Evolutionary conservation across 1,140 invertebrate species (phyloP).

Genomic region (Trichonephila inaurata): DNA sequence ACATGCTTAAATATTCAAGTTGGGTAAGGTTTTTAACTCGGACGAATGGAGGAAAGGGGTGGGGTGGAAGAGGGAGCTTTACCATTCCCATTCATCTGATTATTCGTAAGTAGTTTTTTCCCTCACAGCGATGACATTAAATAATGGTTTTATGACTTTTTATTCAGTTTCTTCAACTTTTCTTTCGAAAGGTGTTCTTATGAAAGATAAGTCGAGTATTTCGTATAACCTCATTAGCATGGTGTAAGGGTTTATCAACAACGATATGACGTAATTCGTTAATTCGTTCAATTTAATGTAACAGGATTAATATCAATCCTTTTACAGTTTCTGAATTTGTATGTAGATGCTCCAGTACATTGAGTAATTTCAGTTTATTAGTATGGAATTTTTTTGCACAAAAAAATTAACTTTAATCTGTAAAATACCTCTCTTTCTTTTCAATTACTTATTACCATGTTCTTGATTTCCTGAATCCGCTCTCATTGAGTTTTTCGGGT

Average conservation of each 20-base stretch:
- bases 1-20: constrained; percentile 71
- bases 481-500: no score
- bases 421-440: no score
- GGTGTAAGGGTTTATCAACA: constrained; percentile 51
- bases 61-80: neutral
- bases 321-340: neutral
- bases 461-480: no score
- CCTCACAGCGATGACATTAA: constrained; percentile 61
- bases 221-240: constrained; percentile 29
- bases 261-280: constrained; percentile 38
- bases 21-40: constrained; percentile 40
- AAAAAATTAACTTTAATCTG: no score
- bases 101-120: constrained; percentile 44
- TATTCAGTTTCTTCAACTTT: constrained; percentile 38
- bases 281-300: constrained; percentile 38
- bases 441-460: no score
- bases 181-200: constrained; percentile 9
- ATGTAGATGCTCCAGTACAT: neutral
- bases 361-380: neutral
- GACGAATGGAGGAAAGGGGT: neutral
- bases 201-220: constrained; percentile 16
- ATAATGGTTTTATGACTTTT: constrained; percentile 72
- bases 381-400: no score
- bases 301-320: constrained; percentile 20
- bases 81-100: constrained; percentile 69